Percentiles rank a stretch among this genome's conserved stretches.
Evolutionary conservation across 92 coral and sea anemone species (phyloP).

Genomic region (Hydrozoanthus gracilis): DNA sequence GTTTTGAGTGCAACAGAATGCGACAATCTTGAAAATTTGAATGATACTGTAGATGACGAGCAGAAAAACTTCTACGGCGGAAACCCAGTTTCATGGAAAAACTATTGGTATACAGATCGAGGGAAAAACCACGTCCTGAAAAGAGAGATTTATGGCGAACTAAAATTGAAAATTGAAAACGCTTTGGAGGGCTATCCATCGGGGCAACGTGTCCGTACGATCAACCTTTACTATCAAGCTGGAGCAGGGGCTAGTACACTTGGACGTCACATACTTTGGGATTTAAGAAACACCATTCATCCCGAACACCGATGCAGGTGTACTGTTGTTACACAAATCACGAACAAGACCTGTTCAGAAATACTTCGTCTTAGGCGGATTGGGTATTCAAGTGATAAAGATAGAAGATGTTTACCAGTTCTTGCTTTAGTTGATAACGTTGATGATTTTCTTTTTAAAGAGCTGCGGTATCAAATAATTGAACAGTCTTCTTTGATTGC

Average conservation of each 20-base stretch:
- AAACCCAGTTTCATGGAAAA: constrained; percentile 53
- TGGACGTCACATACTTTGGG: constrained; percentile 54
- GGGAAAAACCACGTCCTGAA: constrained; percentile 52
- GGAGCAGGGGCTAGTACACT: constrained; percentile 68
- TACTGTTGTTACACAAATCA: constrained; percentile 44
- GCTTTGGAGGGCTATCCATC: neutral
- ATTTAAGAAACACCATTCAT: neutral
- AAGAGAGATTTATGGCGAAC: constrained; percentile 33
- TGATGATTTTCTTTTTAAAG: constrained; percentile 52
- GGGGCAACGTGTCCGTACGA: constrained; percentile 42
- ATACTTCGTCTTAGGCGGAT: constrained; percentile 48
- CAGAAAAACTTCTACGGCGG: constrained; percentile 50
- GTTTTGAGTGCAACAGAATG: constrained; percentile 60
- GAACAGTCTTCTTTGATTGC: constrained; percentile 35
- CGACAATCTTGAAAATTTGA: constrained; percentile 13
- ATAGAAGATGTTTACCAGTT: neutral
- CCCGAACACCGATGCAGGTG: constrained; percentile 44
- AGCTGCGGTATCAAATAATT: constrained; percentile 49
- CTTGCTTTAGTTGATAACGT: constrained; percentile 50
- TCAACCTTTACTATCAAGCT: constrained; percentile 51
- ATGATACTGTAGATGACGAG: neutral
- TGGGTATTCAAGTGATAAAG: constrained; percentile 41
- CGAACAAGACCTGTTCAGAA: constrained; percentile 44
- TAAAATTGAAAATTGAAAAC: constrained; percentile 27
- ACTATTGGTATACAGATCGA: constrained; percentile 58